These are phyloP conservation scores for Rhingia campestris DNA, from an alignment of 2,888 invertebrate species.

Conservation along the genomic window DNA sequence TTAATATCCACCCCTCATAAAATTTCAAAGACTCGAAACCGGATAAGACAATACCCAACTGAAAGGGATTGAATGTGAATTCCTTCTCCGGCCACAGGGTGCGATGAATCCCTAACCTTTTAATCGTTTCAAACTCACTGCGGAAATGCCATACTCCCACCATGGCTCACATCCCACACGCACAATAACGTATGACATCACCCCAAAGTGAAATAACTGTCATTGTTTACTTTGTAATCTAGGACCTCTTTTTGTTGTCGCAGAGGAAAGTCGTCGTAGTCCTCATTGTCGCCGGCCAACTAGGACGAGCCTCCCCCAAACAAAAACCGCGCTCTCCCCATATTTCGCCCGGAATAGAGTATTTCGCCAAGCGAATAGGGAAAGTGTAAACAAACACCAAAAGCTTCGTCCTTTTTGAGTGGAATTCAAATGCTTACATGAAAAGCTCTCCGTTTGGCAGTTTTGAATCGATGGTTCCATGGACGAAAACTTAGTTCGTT, in stretches of 20 bases:
- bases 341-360: too few species aligned
- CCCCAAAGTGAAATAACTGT: conserved; percentile 31
- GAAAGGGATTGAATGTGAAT: conserved; percentile 1
- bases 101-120: conserved; percentile 47
- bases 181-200: conserved; percentile 40
- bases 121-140: conserved; percentile 42
- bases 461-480: conserved; percentile 26
- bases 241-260: conserved; percentile 41
- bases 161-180: background rate
- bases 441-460: conserved; percentile 30
- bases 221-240: conserved; percentile 68
- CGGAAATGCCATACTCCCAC: background rate
- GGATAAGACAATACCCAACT: background rate
- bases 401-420: conserved; percentile 63
- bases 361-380: conserved; percentile 27
- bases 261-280: background rate
- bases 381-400: conserved; percentile 66
- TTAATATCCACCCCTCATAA: conserved; percentile 36
- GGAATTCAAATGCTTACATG: conserved; percentile 5
- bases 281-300: background rate
- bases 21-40: conserved; percentile 17
- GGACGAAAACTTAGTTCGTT: conserved; percentile 65
- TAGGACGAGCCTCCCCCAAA: conserved; percentile 27
- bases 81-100: background rate
- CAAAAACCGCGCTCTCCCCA: background rate